A percentile compares a stretch with the other conserved stretches of the same genome.
Conservation (phyloP, 2,888 invertebrate species). For the Chelonus formosanus region DNA sequence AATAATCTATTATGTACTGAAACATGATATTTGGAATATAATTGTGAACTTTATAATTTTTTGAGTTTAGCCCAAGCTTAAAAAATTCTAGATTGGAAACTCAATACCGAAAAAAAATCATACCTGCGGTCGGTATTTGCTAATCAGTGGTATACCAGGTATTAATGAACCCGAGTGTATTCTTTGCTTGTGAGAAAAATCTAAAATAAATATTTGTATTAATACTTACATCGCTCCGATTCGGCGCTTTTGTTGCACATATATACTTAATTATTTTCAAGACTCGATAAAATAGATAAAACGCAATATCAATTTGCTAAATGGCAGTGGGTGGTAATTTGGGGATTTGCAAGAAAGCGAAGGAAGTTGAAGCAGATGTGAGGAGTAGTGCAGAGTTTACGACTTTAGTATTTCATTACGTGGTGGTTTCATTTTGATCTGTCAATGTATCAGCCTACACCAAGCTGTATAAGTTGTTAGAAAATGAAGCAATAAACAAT, state of each 20-base stretch:
- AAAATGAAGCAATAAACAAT: constrained; percentile 21
- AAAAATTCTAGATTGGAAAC: too few species aligned
- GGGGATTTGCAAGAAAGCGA: background rate
- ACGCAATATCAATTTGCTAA: constrained; percentile 3
- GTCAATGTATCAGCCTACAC: too few species aligned
- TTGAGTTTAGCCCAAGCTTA: too few species aligned
- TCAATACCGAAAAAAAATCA: too few species aligned
- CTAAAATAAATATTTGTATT: background rate
- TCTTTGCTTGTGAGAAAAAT: background rate
- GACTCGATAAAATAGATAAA: constrained; percentile 23
- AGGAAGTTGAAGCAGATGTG: background rate
- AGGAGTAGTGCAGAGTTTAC: background rate
- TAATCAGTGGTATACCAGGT: too few species aligned
- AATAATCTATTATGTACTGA: too few species aligned
- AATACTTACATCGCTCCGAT: background rate
- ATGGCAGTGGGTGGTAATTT: constrained; percentile 23
- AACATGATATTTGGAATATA: too few species aligned
- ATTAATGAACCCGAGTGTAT: too few species aligned
- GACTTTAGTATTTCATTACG: too few species aligned
- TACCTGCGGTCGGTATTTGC: too few species aligned
- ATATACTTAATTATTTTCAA: constrained; percentile 12
- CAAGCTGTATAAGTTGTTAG: background rate
- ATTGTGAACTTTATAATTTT: too few species aligned
- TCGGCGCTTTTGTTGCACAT: constrained; percentile 6
- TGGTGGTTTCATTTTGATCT: too few species aligned